Percentiles rank a stretch among this genome's conserved stretches.
Conservation (phyloP, 2,113 vertebrate genomes). For the Hemibagrus wyckioides region DNA sequence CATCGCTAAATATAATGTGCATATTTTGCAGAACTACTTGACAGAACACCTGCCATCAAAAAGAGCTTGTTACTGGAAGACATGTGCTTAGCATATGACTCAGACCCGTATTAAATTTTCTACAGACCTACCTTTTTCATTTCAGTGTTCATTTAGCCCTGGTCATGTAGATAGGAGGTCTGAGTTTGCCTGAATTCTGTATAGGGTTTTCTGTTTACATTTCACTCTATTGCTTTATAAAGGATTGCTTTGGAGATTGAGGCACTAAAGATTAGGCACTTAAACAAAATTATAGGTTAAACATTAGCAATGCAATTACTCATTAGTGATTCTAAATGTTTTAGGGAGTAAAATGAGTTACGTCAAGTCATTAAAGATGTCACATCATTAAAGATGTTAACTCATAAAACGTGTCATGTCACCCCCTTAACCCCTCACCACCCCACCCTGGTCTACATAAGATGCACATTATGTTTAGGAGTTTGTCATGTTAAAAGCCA, state of each 20-base stretch:
- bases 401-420: too few species aligned
- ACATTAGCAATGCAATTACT: neutral
- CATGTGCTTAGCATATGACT: constrained; percentile 7
- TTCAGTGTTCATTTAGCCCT: neutral
- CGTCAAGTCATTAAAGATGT: neutral
- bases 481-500: neutral
- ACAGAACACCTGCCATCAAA: constrained; percentile 18
- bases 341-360: neutral
- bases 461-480: neutral
- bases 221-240: neutral
- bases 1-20: constrained; percentile 23
- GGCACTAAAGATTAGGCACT: neutral
- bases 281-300: neutral
- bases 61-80: constrained; percentile 14
- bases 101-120: neutral
- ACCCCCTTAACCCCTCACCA: neutral
- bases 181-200: neutral
- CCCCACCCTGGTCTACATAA: neutral
- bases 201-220: neutral
- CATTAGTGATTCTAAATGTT: neutral
- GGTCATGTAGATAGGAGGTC: neutral
- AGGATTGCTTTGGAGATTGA: neutral
- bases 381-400: neutral
- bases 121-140: neutral
- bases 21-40: constrained; percentile 23